Conservation (phyloP, 2,888 invertebrate genomes). For the Spilosoma lubricipeda region DNA sequence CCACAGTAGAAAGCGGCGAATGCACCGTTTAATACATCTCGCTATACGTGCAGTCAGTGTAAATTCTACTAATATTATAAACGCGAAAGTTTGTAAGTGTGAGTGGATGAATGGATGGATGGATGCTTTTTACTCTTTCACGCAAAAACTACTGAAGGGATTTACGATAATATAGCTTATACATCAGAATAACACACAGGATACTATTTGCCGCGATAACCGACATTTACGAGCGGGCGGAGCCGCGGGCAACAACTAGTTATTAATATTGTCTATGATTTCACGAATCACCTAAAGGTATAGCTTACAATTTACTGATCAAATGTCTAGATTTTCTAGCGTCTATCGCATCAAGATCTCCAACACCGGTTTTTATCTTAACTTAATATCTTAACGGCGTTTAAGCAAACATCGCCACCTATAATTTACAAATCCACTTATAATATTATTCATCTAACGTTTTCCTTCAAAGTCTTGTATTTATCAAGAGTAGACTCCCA, state of each 20-base stretch:
- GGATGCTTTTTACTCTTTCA: no score
- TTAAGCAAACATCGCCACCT: not conserved
- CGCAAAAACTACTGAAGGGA: no score
- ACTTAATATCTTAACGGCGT: not conserved
- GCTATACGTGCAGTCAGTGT: not conserved
- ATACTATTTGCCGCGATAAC: no score
- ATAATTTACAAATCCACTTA: not conserved
- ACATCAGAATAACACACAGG: no score
- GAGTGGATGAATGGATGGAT: no score
- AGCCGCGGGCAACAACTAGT: no score
- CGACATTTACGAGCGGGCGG: no score
- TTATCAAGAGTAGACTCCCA: conserved; percentile 31
- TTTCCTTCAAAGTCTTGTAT: conserved; percentile 22
- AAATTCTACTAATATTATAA: no score
- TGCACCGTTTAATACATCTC: no score
- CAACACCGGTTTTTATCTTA: not conserved
- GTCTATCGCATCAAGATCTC: not conserved
- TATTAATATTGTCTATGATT: not conserved
- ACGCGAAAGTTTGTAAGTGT: no score
- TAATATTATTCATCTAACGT: not conserved
- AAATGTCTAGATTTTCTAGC: not conserved
- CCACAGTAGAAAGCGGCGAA: no score
- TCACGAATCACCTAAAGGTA: not conserved
- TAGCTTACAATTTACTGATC: not conserved
- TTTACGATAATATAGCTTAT: no score